Conservation (phyloP, 2,113 vertebrate genomes). For the Murina feae region DNA sequence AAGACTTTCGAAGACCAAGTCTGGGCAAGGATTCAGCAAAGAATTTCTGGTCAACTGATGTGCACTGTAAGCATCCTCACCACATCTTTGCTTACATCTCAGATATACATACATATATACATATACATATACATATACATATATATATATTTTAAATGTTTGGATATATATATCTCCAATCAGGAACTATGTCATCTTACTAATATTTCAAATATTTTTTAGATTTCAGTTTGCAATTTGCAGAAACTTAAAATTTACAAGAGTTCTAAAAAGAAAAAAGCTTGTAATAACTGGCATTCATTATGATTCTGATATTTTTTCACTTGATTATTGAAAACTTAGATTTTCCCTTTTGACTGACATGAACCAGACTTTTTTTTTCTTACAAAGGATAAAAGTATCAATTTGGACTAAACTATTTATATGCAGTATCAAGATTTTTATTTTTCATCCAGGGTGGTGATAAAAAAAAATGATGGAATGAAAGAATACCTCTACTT, state of each 20-base stretch:
- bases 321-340: not conserved
- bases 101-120: not conserved
- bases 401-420: not conserved
- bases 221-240: constrained; percentile 46
- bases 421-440: not conserved
- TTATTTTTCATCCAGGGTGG: not conserved
- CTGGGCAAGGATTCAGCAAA: not conserved
- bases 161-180: constrained; percentile 19
- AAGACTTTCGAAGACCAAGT: not conserved
- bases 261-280: not conserved
- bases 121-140: too few relatives aligned
- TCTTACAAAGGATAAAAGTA: not conserved
- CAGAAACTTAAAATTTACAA: not conserved
- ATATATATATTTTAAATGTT: too few relatives aligned
- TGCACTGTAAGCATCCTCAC: not conserved
- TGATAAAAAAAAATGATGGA: not conserved
- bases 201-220: constrained; percentile 60
- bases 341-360: not conserved
- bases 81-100: constrained; percentile 60
- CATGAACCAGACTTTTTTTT: not conserved
- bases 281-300: not conserved
- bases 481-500: not conserved
- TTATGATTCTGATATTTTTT: not conserved
- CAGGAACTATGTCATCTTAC: constrained; percentile 65
- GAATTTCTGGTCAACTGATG: not conserved